Base-by-base conservation (phyloP, 2,888 invertebrate genomes). In the Tenthredo distinguenda region DNA sequence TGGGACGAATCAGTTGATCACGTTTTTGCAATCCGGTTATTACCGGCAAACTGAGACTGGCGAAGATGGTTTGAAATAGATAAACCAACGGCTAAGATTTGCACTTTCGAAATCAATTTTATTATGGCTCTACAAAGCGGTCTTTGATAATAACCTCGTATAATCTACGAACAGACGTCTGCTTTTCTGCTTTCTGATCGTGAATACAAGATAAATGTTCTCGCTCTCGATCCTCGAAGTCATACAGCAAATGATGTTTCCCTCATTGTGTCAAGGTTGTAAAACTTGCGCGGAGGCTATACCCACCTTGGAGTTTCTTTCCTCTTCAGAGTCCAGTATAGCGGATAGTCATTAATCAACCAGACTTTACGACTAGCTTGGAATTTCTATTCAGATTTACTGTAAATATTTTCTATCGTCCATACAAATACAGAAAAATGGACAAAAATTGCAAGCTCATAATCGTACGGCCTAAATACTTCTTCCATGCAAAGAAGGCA, bases 211-310 rank as follows among this genome's bases (percentile, higher is more conserved):
- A 77, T 77, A 50, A 77, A 77, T 77, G 50, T 77, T 77, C 77
- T 55, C n/a, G 9, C 15, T 2, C 9, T 31, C 26, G 50, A 55
- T 34, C 55, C 77, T 55, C 10, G 34, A 50, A 77, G 31, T 18
- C n/a, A 50, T 31, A 34, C 55, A 77, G n/a, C 77, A 77, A 77
- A 77, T 47, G 55, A 77, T 77, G 77, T 77, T 55, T 55, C 12
- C 18, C 77, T 77, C 50, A 77, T 77, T 77, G 77, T 77, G 55
- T 62, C 79, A 37, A 58, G 40, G 79, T 81, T 81, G 79, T 81
- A 50, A 77, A 50, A 31, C 50, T 37, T 50, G 18, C 76, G 47
- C 79, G 62, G 21, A 79, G 62, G 26, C 12, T 55, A 58, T 58
- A 55, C 50, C 18, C n/a, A 55, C 55, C 21, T 34, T 40, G 21